Evolutionary conservation across 2,113 vertebrate species (phyloP), one percentile per base, ranked within the genome.

Genomic region (Sarotherodon lohbergeri): DNA sequence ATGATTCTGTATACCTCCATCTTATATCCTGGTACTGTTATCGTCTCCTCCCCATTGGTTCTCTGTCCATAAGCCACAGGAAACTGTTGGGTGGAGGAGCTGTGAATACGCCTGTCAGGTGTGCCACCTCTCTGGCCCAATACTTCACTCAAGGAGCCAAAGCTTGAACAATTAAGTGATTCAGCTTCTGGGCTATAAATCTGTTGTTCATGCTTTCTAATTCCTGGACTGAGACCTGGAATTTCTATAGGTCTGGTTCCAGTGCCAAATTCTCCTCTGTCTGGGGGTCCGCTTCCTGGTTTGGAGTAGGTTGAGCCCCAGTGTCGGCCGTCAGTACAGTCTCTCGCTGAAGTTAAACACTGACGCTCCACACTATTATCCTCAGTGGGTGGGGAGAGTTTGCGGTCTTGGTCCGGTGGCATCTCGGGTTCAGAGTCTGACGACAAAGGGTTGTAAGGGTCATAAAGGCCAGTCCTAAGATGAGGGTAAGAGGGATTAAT

Each of bases 381-480:
- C 48, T 88, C 56, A 12, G n/a, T 9, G 2, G 22, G 19, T 24
- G 52, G 16, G 7, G 43, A 71, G 4, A 9, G 34, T 8, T 52
- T 52, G 14, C n/a, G 5, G 16, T 48, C 43, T 80, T 22, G 54
- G 5, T 5, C n/a, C 1, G 13, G 56, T 16, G 43, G n/a, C 7
- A 24, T 76, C 63, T 91, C 91, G 0, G 29, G 2, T 56, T 95
- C 93, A 10, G 90, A 90, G 41, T 92, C 91, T 24, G 91, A 89
- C 0, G 83, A 90, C 5, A 41, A 14, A 3, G 84, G 88, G 16
- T 93, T 81, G 29, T 91, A 93, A 7, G 94, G 94, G 87, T 95
- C 80, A 46, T 95, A 96, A 7, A 96, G 86, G 4, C 94, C 89
- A 17, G 7, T 32, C 84, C 95, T 95, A 89, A 39, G 4, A 43